Percentiles rank a stretch among this genome's conserved stretches.
These are phyloP conservation scores for Armadillidium nasatum DNA, from an alignment of 1,140 invertebrate species.

Conservation along the genomic window DNA sequence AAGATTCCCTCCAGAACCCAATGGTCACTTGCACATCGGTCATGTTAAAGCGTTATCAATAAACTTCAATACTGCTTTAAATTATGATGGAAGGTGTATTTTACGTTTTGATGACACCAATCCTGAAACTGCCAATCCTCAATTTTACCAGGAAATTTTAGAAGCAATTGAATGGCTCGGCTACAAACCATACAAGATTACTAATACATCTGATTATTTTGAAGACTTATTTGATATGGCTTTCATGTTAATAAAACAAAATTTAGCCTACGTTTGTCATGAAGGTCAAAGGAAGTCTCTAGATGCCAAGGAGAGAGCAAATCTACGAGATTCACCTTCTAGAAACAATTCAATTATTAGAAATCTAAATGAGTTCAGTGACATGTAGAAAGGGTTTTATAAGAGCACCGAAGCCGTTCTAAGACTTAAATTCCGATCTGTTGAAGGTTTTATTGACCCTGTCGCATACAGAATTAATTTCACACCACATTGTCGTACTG, in stretches of 20 bases:
- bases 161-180: constrained; percentile 28
- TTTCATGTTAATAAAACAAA: constrained; percentile 8
- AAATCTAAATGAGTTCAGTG: constrained; percentile 29
- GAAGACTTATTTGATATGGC: constrained; percentile 20
- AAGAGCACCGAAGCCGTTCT: constrained; percentile 22
- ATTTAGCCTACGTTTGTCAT: constrained; percentile 32
- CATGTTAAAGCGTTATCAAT: constrained; percentile 29
- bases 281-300: neutral
- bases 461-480: constrained; percentile 32
- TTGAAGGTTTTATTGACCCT: constrained; percentile 28
- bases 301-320: neutral
- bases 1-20: constrained; percentile 36
- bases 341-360: constrained; percentile 12
- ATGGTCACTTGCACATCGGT: constrained; percentile 34
- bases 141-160: neutral
- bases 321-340: constrained; percentile 7
- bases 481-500: constrained; percentile 25
- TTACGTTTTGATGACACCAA: constrained; percentile 42
- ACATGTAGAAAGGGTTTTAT: constrained; percentile 23
- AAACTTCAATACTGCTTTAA: constrained; percentile 29
- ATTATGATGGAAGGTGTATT: constrained; percentile 26
- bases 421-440: constrained; percentile 24
- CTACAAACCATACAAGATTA: neutral
- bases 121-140: constrained; percentile 22
- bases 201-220: constrained; percentile 34